A percentile compares a stretch with the other conserved stretches of the same genome.
These are phyloP conservation scores for Epinephelus lanceolatus DNA, from an alignment of 2,113 vertebrate species.

Conservation along the genomic window DNA sequence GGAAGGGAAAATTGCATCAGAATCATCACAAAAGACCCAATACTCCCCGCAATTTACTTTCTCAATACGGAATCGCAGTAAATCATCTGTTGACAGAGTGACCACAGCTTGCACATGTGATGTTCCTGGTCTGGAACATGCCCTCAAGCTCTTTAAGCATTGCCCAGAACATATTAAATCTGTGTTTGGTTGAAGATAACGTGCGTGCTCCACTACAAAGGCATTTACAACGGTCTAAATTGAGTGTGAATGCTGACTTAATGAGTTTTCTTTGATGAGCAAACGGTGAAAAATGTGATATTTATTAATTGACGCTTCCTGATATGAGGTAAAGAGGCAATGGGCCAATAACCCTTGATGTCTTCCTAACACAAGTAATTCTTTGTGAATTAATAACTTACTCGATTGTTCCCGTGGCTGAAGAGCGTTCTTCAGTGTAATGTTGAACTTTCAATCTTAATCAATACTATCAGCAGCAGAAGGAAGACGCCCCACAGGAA, in stretches of 20 bases:
- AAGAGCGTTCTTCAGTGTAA: background rate
- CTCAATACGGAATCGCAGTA: constrained; percentile 63
- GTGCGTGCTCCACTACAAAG: background rate
- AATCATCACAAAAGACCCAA: constrained; percentile 68
- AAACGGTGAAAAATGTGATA: background rate
- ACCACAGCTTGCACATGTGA: constrained; percentile 51
- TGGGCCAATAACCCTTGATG: background rate
- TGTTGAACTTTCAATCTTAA: constrained; percentile 5
- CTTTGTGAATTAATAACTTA: background rate
- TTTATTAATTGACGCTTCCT: constrained; percentile 6
- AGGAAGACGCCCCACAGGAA: background rate
- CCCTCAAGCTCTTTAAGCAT: background rate
- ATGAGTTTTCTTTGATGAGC: background rate
- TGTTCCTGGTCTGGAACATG: constrained; percentile 9
- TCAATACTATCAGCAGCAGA: constrained; percentile 5
- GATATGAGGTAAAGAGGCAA: background rate
- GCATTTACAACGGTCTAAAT: constrained; percentile 4
- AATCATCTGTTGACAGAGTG: constrained; percentile 72
- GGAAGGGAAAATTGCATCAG: constrained; percentile 55
- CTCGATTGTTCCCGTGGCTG: background rate
- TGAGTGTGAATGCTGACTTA: background rate
- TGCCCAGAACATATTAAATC: background rate
- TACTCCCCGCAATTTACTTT: constrained; percentile 63
- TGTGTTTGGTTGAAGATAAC: constrained; percentile 14
- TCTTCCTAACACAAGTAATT: background rate